Evolutionary conservation across 2,888 invertebrate genomes (phyloP).

Genomic region (Trissoscelio sp.): DNA sequence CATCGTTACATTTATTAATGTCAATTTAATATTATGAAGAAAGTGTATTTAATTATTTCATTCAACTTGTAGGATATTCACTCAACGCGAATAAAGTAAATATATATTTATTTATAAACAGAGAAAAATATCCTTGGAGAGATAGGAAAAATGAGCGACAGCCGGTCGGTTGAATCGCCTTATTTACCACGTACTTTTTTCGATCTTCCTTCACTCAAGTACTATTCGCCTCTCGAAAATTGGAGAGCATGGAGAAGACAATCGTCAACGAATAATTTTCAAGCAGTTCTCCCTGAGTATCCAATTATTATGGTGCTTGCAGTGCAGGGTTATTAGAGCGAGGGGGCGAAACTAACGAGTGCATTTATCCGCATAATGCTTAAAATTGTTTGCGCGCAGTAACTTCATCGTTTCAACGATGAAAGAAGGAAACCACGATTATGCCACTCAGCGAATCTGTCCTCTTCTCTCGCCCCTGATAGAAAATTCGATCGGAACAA

Average conservation of each 20-base stretch:
- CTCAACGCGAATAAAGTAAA: no score
- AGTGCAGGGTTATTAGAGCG: conserved; percentile 41
- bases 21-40: no score
- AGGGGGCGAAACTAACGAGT: conserved; percentile 52
- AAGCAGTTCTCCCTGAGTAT: conserved; percentile 42
- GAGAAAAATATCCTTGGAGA: not conserved
- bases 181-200: conserved; percentile 38
- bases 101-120: no score
- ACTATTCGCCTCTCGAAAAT: conserved; percentile 39
- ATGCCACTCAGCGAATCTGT: conserved; percentile 29
- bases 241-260: conserved; percentile 37
- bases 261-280: conserved; percentile 46
- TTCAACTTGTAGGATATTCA: no score
- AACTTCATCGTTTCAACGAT: conserved; percentile 26
- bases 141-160: conserved; percentile 1
- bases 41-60: no score
- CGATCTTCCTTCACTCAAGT: conserved; percentile 28
- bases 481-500: conserved; percentile 22
- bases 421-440: conserved; percentile 34
- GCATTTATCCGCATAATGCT: conserved; percentile 51
- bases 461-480: conserved; percentile 14
- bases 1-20: no score
- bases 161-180: conserved; percentile 5
- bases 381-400: conserved; percentile 44
- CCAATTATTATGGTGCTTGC: conserved; percentile 53